Base-by-base conservation (phyloP, 1,140 invertebrate genomes). In the Brevipalpus yothersi region DNA sequence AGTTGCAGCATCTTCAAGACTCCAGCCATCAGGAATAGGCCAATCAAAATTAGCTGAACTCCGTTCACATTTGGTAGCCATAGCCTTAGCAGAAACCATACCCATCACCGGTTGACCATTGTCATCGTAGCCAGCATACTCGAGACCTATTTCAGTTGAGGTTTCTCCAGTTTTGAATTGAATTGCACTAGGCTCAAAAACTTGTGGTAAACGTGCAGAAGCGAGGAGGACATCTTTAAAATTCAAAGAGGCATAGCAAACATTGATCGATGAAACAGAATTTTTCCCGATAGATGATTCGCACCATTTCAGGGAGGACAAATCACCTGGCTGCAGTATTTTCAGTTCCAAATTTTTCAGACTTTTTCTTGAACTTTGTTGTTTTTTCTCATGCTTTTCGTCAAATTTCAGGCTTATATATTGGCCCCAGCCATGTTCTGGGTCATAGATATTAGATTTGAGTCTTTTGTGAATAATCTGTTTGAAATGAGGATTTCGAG, bases 31-130 rank as follows among this genome's bases (percentile, higher is more conserved):
- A 0, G 91, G 92, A 41, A 96, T 80, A 41, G 23, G 12, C 23
- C 23, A 41, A 39, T 11, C 8, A 17, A 55, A 55, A 55, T 55
- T 31, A 39, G 23, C 39, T 55, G 23, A 12, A 3, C 23, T 21
- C 15, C 23, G 12, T 3, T 39, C n/a, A 11, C 95, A 82, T 31
- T 80, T 82, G 4, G 90, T 94, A 8, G 91, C 92, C 53, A 97
- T 71, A 56, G 87, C 88, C 68, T 82, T 80, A 7, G 87, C 86
- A n/a, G 80, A 77, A 1, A 94, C 79, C 76, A 95, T 82, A 60
- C 91, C 92, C 92, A 96, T 96, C 0, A 96, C 81, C 61, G 87
- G 76, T 53, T 76, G 73, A 15, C 89, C 90, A 0, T 75, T 70
- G 9, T 19, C 42, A 63, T 84, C 76, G 19, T 83, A 76, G 1